Conservation (phyloP, 2,888 invertebrate genomes). For the Bellardia pandia region DNA sequence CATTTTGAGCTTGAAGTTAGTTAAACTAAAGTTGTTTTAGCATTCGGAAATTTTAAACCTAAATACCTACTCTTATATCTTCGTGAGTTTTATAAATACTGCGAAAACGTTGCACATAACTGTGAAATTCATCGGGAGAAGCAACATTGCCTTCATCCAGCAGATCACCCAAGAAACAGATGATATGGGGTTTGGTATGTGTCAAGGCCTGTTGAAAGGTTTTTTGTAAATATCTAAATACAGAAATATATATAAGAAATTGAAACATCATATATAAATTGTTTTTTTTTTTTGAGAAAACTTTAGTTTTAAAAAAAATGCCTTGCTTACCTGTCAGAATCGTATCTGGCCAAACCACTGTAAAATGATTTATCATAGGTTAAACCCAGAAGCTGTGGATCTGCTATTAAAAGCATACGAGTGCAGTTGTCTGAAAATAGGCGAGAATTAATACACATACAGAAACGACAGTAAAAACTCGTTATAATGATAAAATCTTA, state of each 20-base stretch:
- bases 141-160: slow-evolving; percentile 97
- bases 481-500: no score
- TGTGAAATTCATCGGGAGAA: slow-evolving; percentile 88
- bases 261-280: no score
- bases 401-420: slow-evolving; percentile 91
- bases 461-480: no score
- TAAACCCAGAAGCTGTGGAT: slow-evolving; percentile 96
- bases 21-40: not conserved
- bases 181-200: slow-evolving; percentile 91
- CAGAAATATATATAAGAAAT: not conserved
- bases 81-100: slow-evolving; percentile 85
- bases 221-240: slow-evolving; percentile 88
- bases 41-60: not conserved
- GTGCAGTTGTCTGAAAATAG: slow-evolving; percentile 85
- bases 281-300: no score
- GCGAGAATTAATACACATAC: no score
- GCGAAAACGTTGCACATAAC: slow-evolving; percentile 90
- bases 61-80: slow-evolving; percentile 77
- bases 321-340: slow-evolving; percentile 91
- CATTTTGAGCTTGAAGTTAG: slow-evolving; percentile 76
- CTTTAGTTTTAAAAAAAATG: no score
- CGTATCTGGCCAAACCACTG: slow-evolving; percentile 91
- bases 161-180: slow-evolving; percentile 96
- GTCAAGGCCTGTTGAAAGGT: slow-evolving; percentile 90
- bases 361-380: slow-evolving; percentile 88